phyloP scores from a whole-genome alignment of 1,140 invertebrate genomes.

The Penaeus vannamei region DNA sequence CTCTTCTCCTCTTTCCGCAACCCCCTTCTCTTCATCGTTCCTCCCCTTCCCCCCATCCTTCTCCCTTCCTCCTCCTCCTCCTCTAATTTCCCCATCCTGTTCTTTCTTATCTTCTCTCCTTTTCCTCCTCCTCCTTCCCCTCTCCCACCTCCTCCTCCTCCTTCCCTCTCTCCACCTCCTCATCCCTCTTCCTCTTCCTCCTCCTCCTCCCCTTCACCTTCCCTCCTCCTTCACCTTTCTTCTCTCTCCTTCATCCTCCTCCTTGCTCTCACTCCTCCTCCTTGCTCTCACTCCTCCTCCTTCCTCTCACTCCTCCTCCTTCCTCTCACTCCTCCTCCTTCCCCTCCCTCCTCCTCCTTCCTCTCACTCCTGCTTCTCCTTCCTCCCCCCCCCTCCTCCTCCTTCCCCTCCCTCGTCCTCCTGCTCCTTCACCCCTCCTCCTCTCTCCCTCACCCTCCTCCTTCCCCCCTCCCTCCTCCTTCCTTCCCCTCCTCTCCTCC shows the following conservation, averaged over 20 bases:
- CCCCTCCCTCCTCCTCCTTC: too few species aligned
- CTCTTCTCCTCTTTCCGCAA: too few species aligned
- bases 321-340: too few species aligned
- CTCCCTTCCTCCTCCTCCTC: background rate
- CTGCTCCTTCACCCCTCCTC: too few species aligned
- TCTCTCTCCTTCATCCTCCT: background rate
- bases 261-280: background rate
- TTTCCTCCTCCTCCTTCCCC: slow-evolving; percentile 1
- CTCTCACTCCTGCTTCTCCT: too few species aligned
- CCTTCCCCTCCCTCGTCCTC: too few species aligned
- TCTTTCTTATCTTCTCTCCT: background rate
- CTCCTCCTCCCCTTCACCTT: background rate
- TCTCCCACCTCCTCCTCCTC: background rate
- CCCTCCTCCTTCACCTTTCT: background rate
- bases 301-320: background rate
- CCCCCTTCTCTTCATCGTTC: too few species aligned
- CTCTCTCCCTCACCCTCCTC: background rate
- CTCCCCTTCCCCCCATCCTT: too few species aligned
- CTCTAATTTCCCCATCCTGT: background rate
- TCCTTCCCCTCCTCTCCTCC: background rate
- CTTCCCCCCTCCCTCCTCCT: background rate
- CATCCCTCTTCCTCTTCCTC: background rate
- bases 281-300: background rate
- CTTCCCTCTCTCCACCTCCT: background rate
- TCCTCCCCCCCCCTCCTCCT: too few species aligned